Conservation (phyloP, 2,797 vertebrate genomes). For the Hippocampus kuda region DNA sequence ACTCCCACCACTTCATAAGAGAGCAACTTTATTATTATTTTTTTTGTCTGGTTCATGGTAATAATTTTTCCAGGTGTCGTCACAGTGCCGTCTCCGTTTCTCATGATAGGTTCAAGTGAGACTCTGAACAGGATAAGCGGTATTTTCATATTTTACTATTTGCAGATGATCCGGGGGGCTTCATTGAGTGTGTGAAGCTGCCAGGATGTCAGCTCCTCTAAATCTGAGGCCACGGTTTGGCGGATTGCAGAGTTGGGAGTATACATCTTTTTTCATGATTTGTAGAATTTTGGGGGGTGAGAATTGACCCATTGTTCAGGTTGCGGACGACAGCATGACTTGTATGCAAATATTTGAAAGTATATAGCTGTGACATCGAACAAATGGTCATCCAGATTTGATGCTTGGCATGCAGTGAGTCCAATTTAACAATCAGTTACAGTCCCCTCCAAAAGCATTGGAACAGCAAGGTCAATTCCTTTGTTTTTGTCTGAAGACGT, state of each 20-base stretch:
- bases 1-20: background rate
- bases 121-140: too few species aligned
- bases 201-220: background rate
- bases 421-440: background rate
- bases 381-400: background rate
- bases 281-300: too few species aligned
- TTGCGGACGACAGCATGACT: too few species aligned
- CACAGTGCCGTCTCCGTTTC: background rate
- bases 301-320: background rate
- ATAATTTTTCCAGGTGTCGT: background rate
- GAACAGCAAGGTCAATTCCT: too few species aligned
- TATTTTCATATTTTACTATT: background rate
- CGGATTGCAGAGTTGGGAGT: too few species aligned
- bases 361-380: too few species aligned
- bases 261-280: too few species aligned
- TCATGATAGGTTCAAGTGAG: too few species aligned
- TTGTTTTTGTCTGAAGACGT: too few species aligned
- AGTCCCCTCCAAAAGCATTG: too few species aligned
- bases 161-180: background rate
- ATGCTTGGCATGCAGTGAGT: background rate
- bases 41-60: too few species aligned
- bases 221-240: background rate
- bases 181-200: background rate
- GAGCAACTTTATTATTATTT: background rate
- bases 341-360: too few species aligned